Evolutionary conservation across 2,888 invertebrate genomes (phyloP).

Genomic region (Mongoloraphidia duomilia): DNA sequence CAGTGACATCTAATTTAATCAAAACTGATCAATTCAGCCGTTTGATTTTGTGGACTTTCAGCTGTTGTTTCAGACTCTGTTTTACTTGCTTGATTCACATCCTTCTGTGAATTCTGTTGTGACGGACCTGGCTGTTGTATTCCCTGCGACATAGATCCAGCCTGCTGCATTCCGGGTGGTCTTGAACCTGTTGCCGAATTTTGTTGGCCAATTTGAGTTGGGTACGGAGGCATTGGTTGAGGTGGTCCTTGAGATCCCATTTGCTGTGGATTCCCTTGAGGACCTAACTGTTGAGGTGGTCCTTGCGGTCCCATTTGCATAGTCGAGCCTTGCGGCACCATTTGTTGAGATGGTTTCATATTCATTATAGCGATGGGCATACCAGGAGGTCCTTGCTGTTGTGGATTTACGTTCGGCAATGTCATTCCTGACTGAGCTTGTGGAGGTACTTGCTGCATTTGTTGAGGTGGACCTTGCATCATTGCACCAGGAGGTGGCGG

Average conservation of each 20-base stretch:
- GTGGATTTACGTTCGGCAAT: too few species aligned
- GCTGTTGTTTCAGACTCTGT: constrained; percentile 7
- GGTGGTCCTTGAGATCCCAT: constrained; percentile 22
- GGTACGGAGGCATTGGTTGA: constrained; percentile 15
- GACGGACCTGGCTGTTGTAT: constrained; percentile 9
- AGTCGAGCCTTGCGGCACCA: constrained; percentile 7
- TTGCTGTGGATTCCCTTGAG: constrained; percentile 6
- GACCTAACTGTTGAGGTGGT: constrained; percentile 16
- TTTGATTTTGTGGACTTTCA: constrained; percentile 35
- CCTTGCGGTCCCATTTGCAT: constrained; percentile 13
- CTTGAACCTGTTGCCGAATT: too few species aligned
- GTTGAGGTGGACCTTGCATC: constrained; percentile 16
- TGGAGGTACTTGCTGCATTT: constrained; percentile 19
- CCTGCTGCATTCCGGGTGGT: constrained; percentile 1
- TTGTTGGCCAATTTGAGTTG: neutral
- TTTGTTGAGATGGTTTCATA: constrained; percentile 9
- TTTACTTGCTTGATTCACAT: too few species aligned
- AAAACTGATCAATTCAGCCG: constrained; percentile 70
- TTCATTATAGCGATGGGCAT: constrained; percentile 7
- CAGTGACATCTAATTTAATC: constrained; percentile 39
- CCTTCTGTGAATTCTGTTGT: neutral
- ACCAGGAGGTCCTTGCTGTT: constrained; percentile 13
- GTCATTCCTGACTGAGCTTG: constrained; percentile 16
- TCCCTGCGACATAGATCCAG: constrained; percentile 3
- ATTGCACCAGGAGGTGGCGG: constrained; percentile 22